Conservation (phyloP, 2,888 invertebrate species). For the Lithosia quadra region DNA sequence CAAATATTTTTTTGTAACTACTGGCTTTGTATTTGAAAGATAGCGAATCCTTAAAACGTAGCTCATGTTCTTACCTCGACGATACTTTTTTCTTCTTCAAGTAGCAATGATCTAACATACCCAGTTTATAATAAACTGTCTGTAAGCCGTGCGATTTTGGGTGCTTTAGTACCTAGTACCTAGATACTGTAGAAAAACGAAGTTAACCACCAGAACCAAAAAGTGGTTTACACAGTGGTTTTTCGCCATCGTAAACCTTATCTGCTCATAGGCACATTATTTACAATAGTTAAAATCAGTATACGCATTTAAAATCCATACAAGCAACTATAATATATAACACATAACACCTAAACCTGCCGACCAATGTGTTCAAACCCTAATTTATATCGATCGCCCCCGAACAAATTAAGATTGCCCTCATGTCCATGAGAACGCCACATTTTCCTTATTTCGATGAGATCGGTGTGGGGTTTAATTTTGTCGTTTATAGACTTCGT, state of each 20-base stretch:
- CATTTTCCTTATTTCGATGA: constrained; percentile 70
- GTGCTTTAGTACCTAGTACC: too few relatives aligned
- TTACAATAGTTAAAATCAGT: constrained; percentile 1
- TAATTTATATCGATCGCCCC: constrained; percentile 36
- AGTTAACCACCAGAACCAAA: too few relatives aligned
- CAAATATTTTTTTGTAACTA: too few relatives aligned
- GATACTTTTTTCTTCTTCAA: too few relatives aligned
- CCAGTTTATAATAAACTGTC: too few relatives aligned
- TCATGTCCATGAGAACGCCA: constrained; percentile 72
- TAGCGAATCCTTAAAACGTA: too few relatives aligned
- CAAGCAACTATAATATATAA: constrained; percentile 10
- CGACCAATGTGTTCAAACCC: constrained; percentile 30
- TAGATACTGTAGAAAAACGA: too few relatives aligned
- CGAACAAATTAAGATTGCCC: constrained; percentile 65
- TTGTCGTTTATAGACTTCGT: constrained; percentile 31
- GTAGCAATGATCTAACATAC: too few relatives aligned
- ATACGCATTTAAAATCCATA: constrained; percentile 6
- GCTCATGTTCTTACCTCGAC: too few relatives aligned
- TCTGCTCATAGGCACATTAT: neutral
- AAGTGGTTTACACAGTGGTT: too few relatives aligned
- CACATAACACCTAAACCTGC: constrained; percentile 20
- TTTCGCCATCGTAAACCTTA: constrained; percentile 10
- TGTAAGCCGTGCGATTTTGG: too few relatives aligned
- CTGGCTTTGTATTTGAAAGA: too few relatives aligned
- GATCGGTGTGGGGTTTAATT: constrained; percentile 56